phyloP scores from a whole-genome alignment of 2,797 vertebrate species.

The Danionella dracula region DNA sequence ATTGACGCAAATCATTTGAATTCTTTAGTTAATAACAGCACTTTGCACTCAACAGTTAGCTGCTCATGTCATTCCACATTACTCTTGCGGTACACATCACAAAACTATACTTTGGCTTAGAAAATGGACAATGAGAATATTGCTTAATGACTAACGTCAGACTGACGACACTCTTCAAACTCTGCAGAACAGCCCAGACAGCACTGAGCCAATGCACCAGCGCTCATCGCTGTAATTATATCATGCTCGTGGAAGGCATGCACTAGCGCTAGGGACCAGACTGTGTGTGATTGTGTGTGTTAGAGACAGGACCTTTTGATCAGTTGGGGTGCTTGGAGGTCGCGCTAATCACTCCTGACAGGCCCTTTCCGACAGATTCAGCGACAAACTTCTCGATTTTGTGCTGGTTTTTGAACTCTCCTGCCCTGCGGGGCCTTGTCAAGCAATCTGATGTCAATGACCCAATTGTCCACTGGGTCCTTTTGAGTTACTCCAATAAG shows the following conservation, averaged over 20 bases:
- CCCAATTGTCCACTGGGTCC: conserved; percentile 99
- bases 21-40: too few species aligned
- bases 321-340: conserved; percentile 80
- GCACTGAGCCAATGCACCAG: conserved; percentile 4
- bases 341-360: conserved; percentile 96
- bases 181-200: background rate
- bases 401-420: conserved; percentile 98
- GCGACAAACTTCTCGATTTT: conserved; percentile 98
- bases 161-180: background rate
- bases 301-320: conserved; percentile 79
- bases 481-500: conserved; percentile 95
- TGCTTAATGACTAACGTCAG: background rate
- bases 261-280: conserved; percentile 68
- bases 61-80: too few species aligned
- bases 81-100: too few species aligned
- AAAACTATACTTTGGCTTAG: too few species aligned
- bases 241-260: conserved; percentile 91
- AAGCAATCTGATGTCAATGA: conserved; percentile 98
- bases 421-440: conserved; percentile 83
- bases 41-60: too few species aligned
- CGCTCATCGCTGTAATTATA: conserved; percentile 97
- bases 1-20: too few species aligned
- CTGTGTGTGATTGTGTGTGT: conserved; percentile 41
- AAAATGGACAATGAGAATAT: too few species aligned
- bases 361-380: conserved; percentile 96